A percentile compares a stretch with the other conserved stretches of the same genome.
Evolutionary conservation across 2,113 vertebrate species (phyloP).

Genomic region (Zosterops borbonicus): DNA sequence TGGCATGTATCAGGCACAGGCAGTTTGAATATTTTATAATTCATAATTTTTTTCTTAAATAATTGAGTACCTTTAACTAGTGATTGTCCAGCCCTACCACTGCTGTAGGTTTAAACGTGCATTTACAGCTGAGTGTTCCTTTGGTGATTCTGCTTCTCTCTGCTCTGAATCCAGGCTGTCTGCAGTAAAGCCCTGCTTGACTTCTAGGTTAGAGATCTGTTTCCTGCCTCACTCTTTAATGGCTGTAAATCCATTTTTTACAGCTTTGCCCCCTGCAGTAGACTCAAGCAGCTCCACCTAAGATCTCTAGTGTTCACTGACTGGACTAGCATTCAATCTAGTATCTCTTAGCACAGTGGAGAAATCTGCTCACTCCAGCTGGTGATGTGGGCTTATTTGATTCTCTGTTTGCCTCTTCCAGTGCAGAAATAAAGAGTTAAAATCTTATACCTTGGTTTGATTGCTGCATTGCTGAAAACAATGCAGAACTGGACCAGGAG

Average conservation of each 20-base stretch:
- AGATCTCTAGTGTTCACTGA: not conserved
- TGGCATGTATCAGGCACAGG: not conserved
- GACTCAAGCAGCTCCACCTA: not conserved
- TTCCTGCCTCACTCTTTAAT: not conserved
- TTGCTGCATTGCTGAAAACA: not conserved
- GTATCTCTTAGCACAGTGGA: not conserved
- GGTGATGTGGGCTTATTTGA: not conserved
- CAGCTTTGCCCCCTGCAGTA: not conserved
- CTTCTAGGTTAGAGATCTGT: not conserved
- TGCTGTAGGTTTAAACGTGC: not conserved
- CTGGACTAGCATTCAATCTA: not conserved
- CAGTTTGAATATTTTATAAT: conserved; percentile 64
- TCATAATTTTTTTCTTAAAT: conserved; percentile 55
- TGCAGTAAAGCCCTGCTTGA: not conserved
- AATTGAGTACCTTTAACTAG: conserved; percentile 55
- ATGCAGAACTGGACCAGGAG: not conserved
- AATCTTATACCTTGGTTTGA: not conserved
- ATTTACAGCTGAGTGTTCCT: not conserved
- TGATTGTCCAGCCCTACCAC: not conserved
- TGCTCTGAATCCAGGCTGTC: not conserved
- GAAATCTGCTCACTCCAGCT: not conserved
- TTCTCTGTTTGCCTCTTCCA: not conserved
- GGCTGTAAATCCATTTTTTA: not conserved
- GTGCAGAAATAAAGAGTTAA: not conserved
- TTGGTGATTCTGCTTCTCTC: not conserved